A percentile compares a stretch with the other conserved stretches of the same genome.
phyloP scores from a whole-genome alignment of 2,888 invertebrate species.

The Andrena trimmerana region DNA sequence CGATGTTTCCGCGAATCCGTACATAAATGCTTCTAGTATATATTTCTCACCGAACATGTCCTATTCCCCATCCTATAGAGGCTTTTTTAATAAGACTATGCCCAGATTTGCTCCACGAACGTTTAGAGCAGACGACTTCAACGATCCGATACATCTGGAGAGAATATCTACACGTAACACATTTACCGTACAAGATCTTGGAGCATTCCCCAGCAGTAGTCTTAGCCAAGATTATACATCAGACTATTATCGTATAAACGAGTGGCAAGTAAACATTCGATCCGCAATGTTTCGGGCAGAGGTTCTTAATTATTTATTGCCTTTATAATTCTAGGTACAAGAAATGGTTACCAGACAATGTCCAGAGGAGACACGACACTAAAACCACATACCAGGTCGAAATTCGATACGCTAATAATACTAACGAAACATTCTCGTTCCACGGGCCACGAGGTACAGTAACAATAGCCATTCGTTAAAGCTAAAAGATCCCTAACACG shows the following conservation, averaged over 20 bases:
- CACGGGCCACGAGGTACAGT: constrained; percentile 93
- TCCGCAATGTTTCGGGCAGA: background rate
- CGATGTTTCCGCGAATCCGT: constrained; percentile 96
- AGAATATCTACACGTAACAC: constrained; percentile 98
- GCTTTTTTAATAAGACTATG: constrained; percentile 98
- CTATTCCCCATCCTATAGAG: constrained; percentile 97
- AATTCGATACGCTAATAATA: constrained; percentile 96
- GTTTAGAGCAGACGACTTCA: constrained; percentile 96
- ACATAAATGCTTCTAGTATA: constrained; percentile 96
- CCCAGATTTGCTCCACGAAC: constrained; percentile 97
- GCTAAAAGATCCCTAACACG: background rate
- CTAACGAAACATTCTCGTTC: constrained; percentile 98
- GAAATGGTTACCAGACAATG: constrained; percentile 95
- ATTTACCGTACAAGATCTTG: constrained; percentile 94
- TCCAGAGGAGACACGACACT: constrained; percentile 93
- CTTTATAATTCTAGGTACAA: constrained; percentile 87
- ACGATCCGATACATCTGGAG: constrained; percentile 97
- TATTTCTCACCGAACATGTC: constrained; percentile 98
- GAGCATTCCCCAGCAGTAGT: constrained; percentile 93
- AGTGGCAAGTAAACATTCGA: constrained; percentile 88
- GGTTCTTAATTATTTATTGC: background rate
- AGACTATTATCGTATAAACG: constrained; percentile 95
- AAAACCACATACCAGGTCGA: constrained; percentile 97
- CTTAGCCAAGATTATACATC: constrained; percentile 95
- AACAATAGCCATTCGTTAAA: background rate